These are phyloP conservation scores for Podotricha telesiphe DNA, from an alignment of 2,888 invertebrate genomes.

Conservation along the genomic window DNA sequence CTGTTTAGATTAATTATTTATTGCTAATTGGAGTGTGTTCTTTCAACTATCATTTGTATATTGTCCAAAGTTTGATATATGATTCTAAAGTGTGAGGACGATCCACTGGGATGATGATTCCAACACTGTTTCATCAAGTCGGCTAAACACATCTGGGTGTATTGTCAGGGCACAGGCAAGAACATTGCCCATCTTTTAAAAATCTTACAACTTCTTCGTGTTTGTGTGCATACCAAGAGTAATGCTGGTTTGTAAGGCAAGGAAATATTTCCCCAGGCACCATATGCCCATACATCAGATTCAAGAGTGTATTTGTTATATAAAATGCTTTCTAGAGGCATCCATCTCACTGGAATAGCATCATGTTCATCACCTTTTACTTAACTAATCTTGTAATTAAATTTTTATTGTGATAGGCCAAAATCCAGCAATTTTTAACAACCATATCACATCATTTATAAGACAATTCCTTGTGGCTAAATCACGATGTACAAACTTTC, in stretches of 20 bases:
- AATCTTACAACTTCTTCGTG: slow-evolving; percentile 98
- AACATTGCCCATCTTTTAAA: slow-evolving; percentile 96
- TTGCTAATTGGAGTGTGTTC: slow-evolving; percentile 70
- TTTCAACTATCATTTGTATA: slow-evolving; percentile 82
- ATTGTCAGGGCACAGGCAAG: slow-evolving; percentile 95
- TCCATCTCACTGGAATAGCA: slow-evolving; percentile 98
- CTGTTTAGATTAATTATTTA: slow-evolving; percentile 37
- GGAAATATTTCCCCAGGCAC: slow-evolving; percentile 98
- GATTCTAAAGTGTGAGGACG: slow-evolving; percentile 93
- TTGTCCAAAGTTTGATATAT: slow-evolving; percentile 91
- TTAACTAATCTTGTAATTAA: slow-evolving; percentile 96
- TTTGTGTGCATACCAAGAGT: slow-evolving; percentile 98
- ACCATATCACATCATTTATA: slow-evolving; percentile 96
- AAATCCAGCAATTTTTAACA: slow-evolving; percentile 99
- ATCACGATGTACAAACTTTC: slow-evolving; percentile 98
- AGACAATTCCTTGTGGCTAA: slow-evolving; percentile 97
- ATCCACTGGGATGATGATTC: slow-evolving; percentile 92
- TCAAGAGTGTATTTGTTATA: slow-evolving; percentile 98
- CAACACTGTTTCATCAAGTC: slow-evolving; percentile 97
- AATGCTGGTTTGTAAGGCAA: slow-evolving; percentile 97
- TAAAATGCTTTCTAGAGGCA: slow-evolving; percentile 97
- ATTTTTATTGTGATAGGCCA: slow-evolving; percentile 97
- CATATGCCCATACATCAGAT: slow-evolving; percentile 99
- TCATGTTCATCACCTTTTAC: slow-evolving; percentile 97
- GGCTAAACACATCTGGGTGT: slow-evolving; percentile 93